Base-by-base conservation (phyloP, 2,797 vertebrate genomes). In the Jordanella pulchra region DNA sequence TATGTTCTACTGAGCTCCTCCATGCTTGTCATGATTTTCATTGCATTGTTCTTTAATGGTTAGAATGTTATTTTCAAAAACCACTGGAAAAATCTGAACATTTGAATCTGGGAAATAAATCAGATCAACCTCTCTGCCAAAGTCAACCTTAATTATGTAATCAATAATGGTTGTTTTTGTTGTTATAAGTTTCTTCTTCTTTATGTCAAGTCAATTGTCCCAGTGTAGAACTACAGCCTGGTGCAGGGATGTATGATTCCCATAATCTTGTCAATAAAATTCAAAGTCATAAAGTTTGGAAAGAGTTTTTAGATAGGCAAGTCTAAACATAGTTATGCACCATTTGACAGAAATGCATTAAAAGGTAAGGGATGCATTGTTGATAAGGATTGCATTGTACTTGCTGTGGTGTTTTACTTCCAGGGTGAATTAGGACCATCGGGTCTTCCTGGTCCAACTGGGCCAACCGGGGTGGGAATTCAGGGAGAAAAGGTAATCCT, bases 401-500 rank as follows among this genome's bases (percentile, higher is more conserved):
- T 69, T 28, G 51, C 12, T 14, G 21, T 66, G 10, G 3, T 78
- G 21, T 86, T 92, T 86, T 42, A 80, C 84, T 76, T 77, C 65
- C 89, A 97, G 96, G 95, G 96, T 84, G 95, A 97, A 64, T 30
- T 95, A 6, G 96, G 95, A 53, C 92, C 92, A 77, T 89, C 93
- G 82, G 96, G 96, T 82, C 89, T 88, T 82, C 89, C 93, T 3
- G 96, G 97, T 15, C 92, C 87, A 79, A 60, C 83, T 89, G 96
- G 97, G 77, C 91, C 90, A 63, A 82, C 93, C 82, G 95, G 95
- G 74, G 84, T 84, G 78, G 96, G 95, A 82, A 95, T 96, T 83
- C 95, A 96, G 84, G 95, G 96, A 85, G 95, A 97, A 75, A 97
- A 96, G 95, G 95, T 97, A 81, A 75, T 76, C 12, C 60, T 35